A percentile compares a stretch with the other conserved stretches of the same genome.
phyloP scores from a whole-genome alignment of 2,888 invertebrate species.

The Volucella zonaria region DNA sequence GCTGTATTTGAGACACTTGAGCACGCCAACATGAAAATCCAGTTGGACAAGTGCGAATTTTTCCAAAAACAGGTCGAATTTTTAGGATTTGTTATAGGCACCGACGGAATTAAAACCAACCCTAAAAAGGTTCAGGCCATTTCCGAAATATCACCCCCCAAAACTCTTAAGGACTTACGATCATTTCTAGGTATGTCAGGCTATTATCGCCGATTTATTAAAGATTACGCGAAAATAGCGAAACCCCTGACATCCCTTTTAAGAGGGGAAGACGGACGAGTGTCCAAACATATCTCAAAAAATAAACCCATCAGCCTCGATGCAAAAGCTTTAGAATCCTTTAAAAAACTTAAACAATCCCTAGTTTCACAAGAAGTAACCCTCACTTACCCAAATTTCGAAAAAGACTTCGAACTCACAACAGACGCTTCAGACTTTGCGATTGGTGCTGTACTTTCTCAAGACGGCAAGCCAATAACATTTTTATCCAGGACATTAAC shows the following conservation, averaged over 20 bases:
- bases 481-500: neutral
- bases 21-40: slow-evolving; percentile 6
- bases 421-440: slow-evolving; percentile 51
- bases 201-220: slow-evolving; percentile 51
- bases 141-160: slow-evolving; percentile 40
- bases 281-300: slow-evolving; percentile 43
- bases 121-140: slow-evolving; percentile 56
- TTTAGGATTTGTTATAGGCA: slow-evolving; percentile 44
- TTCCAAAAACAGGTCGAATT: slow-evolving; percentile 45
- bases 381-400: slow-evolving; percentile 40
- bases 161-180: slow-evolving; percentile 44
- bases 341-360: slow-evolving; percentile 47
- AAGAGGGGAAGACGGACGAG: slow-evolving; percentile 50
- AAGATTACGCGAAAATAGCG: slow-evolving; percentile 26
- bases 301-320: slow-evolving; percentile 37
- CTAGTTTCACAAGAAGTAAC: slow-evolving; percentile 50
- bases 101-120: slow-evolving; percentile 47
- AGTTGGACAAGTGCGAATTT: slow-evolving; percentile 29
- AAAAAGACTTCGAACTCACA: slow-evolving; percentile 43
- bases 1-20: neutral
- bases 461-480: slow-evolving; percentile 5
- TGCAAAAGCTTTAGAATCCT: slow-evolving; percentile 27
- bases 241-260: slow-evolving; percentile 40
- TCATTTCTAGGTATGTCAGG: slow-evolving; percentile 53
- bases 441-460: slow-evolving; percentile 21